Conservation (phyloP, 2,888 invertebrate genomes). For the Cyclophora punctaria region DNA sequence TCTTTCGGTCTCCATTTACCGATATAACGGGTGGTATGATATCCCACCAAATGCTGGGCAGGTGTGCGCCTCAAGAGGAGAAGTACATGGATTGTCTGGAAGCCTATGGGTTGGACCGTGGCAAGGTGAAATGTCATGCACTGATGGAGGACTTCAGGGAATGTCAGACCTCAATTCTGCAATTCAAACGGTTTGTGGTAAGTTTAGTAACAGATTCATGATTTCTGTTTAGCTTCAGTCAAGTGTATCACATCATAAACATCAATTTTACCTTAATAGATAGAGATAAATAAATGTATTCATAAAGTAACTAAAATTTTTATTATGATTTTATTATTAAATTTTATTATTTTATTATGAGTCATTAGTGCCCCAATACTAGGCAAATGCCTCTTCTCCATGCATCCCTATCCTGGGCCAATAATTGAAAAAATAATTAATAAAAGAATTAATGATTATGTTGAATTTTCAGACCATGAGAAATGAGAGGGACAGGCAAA, state of each 20-base stretch:
- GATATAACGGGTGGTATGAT: constrained; percentile 80
- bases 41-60: constrained; percentile 78
- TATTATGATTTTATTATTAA: too few relatives aligned
- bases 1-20: constrained; percentile 80
- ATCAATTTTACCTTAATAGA: too few relatives aligned
- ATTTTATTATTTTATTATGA: too few relatives aligned
- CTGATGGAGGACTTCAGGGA: constrained; percentile 82
- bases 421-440: too few relatives aligned
- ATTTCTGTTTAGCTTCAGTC: too few relatives aligned
- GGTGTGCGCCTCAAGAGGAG: constrained; percentile 81
- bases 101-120: constrained; percentile 84
- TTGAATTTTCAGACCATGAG: constrained; percentile 71
- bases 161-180: constrained; percentile 77
- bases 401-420: too few relatives aligned
- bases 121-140: constrained; percentile 75
- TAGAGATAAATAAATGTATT: too few relatives aligned
- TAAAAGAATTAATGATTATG: not conserved
- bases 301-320: too few relatives aligned
- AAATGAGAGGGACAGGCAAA: constrained; percentile 78
- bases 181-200: constrained; percentile 75
- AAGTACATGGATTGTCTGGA: constrained; percentile 85
- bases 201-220: constrained; percentile 12
- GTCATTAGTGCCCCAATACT: too few relatives aligned
- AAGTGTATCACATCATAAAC: too few relatives aligned
- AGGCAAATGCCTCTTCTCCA: too few relatives aligned